Evolutionary conservation across 2,888 invertebrate species (phyloP), one percentile per base, ranked within the genome.

Genomic region (Disparrhopalites patrizii): DNA sequence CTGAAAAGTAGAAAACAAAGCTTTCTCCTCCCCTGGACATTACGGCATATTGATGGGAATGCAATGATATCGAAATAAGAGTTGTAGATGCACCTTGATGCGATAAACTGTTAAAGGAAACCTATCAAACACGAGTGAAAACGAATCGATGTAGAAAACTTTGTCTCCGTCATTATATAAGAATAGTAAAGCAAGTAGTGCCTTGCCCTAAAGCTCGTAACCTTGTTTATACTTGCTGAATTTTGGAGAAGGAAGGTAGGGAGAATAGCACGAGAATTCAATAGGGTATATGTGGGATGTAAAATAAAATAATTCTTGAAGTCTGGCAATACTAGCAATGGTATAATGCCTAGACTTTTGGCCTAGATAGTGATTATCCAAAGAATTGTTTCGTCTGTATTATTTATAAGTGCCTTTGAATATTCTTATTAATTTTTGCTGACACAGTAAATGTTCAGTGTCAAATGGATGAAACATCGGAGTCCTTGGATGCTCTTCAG

Each of bases 391-490:
- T 43, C 5, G 3, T 15, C 43, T 8, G 20, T 20, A 43, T 43
- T n/a, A 43, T 36, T 8, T 13, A 36, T 36, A 13, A 13, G 8
- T 36, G 8, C 36, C 28, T 52, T n/a, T 20, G 13, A n/a, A 52
- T 52, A 10, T 25, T 25, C 30, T 47, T 8, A 20, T 27, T 52
- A 28, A 52, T 28, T 52, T 28, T 52, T 47, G 23, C 15, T 47
- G 18, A 55, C 51, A n/a, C 57, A 74, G 74, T 75, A 43, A 75
- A 73, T 61, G 68, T 71, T 18, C 75, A 73, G 57, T 73, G 72
- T 72, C 70, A 70, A 66, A 73, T 75, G 68, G 75, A 75, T 62
- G 73, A 75, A 68, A 73, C 73, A 18, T 68, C 71, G 57, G 69
- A 71, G 50, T 70, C 73, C 18, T 66, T 75, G 47, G 63, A 73